Evolutionary conservation across 2,888 invertebrate species (phyloP), one percentile per base, ranked within the genome.

Genomic region (Pristionchus entomophagus): DNA sequence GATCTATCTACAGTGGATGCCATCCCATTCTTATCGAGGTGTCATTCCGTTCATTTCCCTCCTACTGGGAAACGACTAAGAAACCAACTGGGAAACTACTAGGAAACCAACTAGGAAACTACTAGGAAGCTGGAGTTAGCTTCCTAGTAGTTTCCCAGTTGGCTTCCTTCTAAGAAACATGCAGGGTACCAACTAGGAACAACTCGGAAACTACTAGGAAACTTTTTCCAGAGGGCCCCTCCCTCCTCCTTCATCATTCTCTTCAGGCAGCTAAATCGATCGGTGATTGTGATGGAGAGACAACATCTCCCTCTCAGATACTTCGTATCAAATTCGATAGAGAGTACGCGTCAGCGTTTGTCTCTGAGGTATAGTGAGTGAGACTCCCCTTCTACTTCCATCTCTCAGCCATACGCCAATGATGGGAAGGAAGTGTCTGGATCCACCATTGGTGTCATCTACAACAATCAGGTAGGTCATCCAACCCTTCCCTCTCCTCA

Each of bases 381-480:
- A 29, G 29, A 22, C 29, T n/a, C 32, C 17, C 12, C 12, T 59
- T 29, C 49, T 78, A 8, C 51, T 2, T 22, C 2, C 41, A 12
- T n/a, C n/a, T n/a, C 53, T 41, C 45, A 83, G 83, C 41, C 51
- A 6, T 83, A 83, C 53, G 38, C 83, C n/a, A n/a, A n/a, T n/a
- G n/a, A n/a, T n/a, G n/a, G n/a, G n/a, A n/a, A n/a, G 29, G 62
- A 83, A 45, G 45, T 62, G 14, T 51, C 83, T 0, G 83, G 62
- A 32, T 83, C 62, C 10, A 41, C 83, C 2, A 8, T 59, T 2
- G 83, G 32, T 8, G 45, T 26, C 19, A 5, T 82, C 38, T 82
- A 59, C 59, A 56, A 41, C n/a, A 82, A 82, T 35, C 82, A 82
- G 38, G 82, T 82, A 38, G 22, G 80, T n/a, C n/a, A 14, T 38